Percentiles rank a stretch among this genome's conserved stretches.
These are phyloP conservation scores for Drosophila fulvimacula DNA, from an alignment of 2,888 invertebrate genomes.

Conservation along the genomic window DNA sequence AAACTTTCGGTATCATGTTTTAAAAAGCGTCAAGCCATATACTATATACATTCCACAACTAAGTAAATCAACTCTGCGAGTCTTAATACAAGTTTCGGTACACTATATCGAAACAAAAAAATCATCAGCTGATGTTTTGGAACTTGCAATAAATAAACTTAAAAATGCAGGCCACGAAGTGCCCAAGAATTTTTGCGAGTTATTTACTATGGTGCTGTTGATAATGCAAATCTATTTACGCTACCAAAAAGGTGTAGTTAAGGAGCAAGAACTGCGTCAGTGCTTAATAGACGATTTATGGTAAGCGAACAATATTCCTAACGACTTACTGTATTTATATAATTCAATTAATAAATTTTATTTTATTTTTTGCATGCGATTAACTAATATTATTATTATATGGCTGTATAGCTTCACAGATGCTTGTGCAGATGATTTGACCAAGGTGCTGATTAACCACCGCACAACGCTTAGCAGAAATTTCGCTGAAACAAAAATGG, in stretches of 20 bases:
- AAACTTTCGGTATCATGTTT: constrained; percentile 82
- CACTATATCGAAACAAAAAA: constrained; percentile 84
- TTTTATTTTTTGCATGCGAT: not conserved
- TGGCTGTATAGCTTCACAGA: constrained; percentile 82
- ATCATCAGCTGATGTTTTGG: constrained; percentile 84
- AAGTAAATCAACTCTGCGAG: constrained; percentile 83
- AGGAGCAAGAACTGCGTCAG: constrained; percentile 85
- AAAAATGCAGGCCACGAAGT: constrained; percentile 84
- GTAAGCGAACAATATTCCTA: constrained; percentile 75
- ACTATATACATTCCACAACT: constrained; percentile 82
- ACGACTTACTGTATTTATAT: too few species aligned
- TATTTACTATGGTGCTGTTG: constrained; percentile 85
- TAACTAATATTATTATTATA: not conserved
- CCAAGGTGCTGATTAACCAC: constrained; percentile 86
- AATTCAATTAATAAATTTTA: too few species aligned
- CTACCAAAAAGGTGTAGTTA: constrained; percentile 84
- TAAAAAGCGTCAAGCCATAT: constrained; percentile 82
- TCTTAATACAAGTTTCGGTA: constrained; percentile 85
- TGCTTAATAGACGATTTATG: constrained; percentile 84
- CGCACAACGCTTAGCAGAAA: constrained; percentile 83
- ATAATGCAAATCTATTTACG: constrained; percentile 86
- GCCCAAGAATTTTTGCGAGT: constrained; percentile 85
- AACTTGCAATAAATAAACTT: constrained; percentile 83
- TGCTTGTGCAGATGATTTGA: constrained; percentile 86
- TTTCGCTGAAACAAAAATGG: constrained; percentile 83